Evolutionary conservation across 2,888 invertebrate genomes (phyloP).

Genomic region (Autographa gamma): DNA sequence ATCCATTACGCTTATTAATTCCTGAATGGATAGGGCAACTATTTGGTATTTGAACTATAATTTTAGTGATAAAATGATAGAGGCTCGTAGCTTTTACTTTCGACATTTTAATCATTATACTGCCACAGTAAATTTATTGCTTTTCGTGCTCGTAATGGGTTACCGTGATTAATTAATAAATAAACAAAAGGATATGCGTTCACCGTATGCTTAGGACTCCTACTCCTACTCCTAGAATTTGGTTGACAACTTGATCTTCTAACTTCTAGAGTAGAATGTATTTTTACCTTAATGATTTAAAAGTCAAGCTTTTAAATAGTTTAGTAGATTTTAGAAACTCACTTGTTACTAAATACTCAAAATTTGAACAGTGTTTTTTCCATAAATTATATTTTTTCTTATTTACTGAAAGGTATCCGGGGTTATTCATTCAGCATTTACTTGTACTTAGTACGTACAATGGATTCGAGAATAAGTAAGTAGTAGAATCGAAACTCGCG

Average conservation of each 20-base stretch:
- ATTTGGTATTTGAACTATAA: not conserved
- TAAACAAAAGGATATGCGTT: too few species aligned
- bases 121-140: not conserved
- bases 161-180: too few species aligned
- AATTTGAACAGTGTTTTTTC: too few species aligned
- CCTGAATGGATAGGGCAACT: not conserved
- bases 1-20: not conserved
- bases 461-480: conserved; percentile 20
- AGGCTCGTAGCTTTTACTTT: not conserved
- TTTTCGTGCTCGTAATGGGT: not conserved
- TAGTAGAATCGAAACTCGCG: conserved; percentile 29
- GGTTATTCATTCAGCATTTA: not conserved
- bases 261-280: too few species aligned
- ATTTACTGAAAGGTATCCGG: not conserved
- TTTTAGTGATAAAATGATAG: not conserved
- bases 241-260: too few species aligned
- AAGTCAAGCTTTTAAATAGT: too few species aligned
- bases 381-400: too few species aligned
- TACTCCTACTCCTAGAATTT: too few species aligned
- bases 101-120: not conserved
- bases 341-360: too few species aligned
- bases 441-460: not conserved
- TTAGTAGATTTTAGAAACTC: too few species aligned
- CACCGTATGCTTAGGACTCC: too few species aligned
- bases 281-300: too few species aligned